phyloP scores from a whole-genome alignment of 2,888 invertebrate species.

The Thera obeliscata region DNA sequence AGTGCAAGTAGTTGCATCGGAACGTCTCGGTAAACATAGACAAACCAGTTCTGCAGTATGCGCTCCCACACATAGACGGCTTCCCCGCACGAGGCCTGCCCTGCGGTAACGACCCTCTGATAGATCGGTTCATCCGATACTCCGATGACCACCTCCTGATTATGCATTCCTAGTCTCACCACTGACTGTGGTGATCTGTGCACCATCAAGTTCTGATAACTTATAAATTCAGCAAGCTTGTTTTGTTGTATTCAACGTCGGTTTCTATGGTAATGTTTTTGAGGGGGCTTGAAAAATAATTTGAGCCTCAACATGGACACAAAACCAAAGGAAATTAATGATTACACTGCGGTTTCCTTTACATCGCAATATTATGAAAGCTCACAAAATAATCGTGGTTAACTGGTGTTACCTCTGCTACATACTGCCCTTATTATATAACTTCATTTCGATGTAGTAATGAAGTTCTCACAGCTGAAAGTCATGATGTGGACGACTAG shows the following conservation, averaged over 20 bases:
- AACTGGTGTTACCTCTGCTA: slow-evolving; percentile 22
- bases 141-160: slow-evolving; percentile 57
- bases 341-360: slow-evolving; percentile 55
- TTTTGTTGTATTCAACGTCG: slow-evolving; percentile 5
- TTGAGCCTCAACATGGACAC: slow-evolving; percentile 32
- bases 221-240: slow-evolving; percentile 10
- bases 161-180: slow-evolving; percentile 56
- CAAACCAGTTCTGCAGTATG: slow-evolving; percentile 70
- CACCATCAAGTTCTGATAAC: slow-evolving; percentile 15
- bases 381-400: slow-evolving; percentile 36
- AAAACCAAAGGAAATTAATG: slow-evolving; percentile 44
- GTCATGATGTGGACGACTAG: background rate
- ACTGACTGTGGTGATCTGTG: slow-evolving; percentile 37
- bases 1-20: slow-evolving; percentile 46
- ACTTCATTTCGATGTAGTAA: slow-evolving; percentile 18
- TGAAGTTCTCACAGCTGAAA: slow-evolving; percentile 21
- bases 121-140: slow-evolving; percentile 79
- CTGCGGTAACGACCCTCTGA: slow-evolving; percentile 72
- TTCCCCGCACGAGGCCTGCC: slow-evolving; percentile 71
- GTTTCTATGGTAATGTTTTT: slow-evolving; percentile 11
- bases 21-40: slow-evolving; percentile 59
- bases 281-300: slow-evolving; percentile 8
- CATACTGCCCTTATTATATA: slow-evolving; percentile 26
- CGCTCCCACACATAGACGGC: slow-evolving; percentile 78
- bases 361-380: slow-evolving; percentile 45